These are phyloP conservation scores for Porites australiensis DNA, from an alignment of 64 coral and sea anemone species.

Conservation along the genomic window DNA sequence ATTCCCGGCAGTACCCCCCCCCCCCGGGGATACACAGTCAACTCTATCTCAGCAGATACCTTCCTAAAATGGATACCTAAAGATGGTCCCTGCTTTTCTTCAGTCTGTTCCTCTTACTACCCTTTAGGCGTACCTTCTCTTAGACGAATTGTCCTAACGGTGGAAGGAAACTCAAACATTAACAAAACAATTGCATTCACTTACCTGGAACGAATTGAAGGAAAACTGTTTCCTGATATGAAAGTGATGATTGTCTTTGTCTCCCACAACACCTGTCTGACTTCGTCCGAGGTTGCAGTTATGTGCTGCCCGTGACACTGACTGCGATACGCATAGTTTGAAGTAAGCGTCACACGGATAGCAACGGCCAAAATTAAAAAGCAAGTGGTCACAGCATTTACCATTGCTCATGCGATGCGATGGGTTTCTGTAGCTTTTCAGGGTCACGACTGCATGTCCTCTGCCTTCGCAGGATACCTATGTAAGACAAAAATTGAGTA, in stretches of 20 bases:
- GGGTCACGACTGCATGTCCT: slow-evolving; percentile 48
- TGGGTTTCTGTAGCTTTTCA: slow-evolving; percentile 78
- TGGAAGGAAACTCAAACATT: too few species aligned
- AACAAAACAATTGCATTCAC: neutral
- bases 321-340: slow-evolving; percentile 64
- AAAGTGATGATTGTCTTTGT: slow-evolving; percentile 5
- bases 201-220: slow-evolving; percentile 53
- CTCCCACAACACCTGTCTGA: slow-evolving; percentile 46
- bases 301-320: neutral
- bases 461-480: slow-evolving; percentile 48
- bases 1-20: too few species aligned
- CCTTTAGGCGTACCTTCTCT: too few species aligned
- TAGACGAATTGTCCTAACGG: too few species aligned
- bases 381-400: slow-evolving; percentile 66
- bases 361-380: slow-evolving; percentile 38
- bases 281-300: slow-evolving; percentile 61
- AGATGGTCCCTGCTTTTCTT: too few species aligned
- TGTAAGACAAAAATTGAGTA: neutral
- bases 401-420: slow-evolving; percentile 61
- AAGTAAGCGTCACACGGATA: slow-evolving; percentile 68
- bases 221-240: slow-evolving; percentile 39
- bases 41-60: too few species aligned
- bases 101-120: too few species aligned
- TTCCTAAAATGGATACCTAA: too few species aligned
- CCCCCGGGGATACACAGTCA: too few species aligned